A percentile compares a stretch with the other conserved stretches of the same genome.
These are phyloP conservation scores for Thermophis baileyi DNA, from an alignment of 2,113 vertebrate genomes.

Conservation along the genomic window DNA sequence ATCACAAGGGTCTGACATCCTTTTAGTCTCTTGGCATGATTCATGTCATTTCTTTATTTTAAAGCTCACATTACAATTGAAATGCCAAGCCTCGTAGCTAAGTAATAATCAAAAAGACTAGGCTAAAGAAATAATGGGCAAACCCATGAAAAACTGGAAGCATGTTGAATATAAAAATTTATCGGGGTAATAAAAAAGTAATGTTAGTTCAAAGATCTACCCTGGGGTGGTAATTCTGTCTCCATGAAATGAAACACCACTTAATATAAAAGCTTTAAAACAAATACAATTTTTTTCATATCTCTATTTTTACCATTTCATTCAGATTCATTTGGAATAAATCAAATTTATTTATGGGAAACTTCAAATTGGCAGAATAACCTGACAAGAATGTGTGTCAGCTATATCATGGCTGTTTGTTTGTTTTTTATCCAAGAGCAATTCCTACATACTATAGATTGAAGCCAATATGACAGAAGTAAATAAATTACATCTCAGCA, in stretches of 20 bases:
- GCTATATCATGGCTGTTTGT: not conserved
- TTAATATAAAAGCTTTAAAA: not conserved
- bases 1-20: not conserved
- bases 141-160: constrained; percentile 11
- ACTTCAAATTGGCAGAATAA: not conserved
- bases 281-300: not conserved
- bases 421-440: not conserved
- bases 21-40: not conserved
- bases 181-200: constrained; percentile 7
- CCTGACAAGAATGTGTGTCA: not conserved
- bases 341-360: not conserved
- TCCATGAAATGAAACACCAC: not conserved
- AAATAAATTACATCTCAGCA: not conserved
- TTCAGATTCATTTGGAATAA: not conserved
- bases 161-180: constrained; percentile 5
- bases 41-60: not conserved
- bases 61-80: not conserved
- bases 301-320: not conserved
- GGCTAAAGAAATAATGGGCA: constrained; percentile 28
- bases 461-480: not conserved
- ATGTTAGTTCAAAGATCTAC: not conserved
- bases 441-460: not conserved
- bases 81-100: constrained; percentile 10
- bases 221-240: not conserved
- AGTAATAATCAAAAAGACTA: constrained; percentile 31